Base-by-base conservation (phyloP, 92 coral and sea anemone species). In the Palythoa caribaeorum region DNA sequence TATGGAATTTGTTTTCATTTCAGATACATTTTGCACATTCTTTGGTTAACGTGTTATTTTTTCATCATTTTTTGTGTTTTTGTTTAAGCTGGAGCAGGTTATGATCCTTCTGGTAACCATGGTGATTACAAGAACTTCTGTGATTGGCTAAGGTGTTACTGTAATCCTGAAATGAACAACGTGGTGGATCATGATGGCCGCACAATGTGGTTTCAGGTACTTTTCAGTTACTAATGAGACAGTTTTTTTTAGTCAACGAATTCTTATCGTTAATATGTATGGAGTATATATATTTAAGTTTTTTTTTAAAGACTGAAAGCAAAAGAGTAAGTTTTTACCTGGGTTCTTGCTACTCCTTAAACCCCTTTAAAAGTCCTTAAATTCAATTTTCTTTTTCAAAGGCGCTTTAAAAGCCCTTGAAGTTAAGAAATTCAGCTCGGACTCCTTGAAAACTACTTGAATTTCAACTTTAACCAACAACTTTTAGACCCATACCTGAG, bases 121-220 rank as follows among this genome's bases (percentile, higher is more conserved):
- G 78, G 94, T 2, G 98, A 93, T 72, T 93, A 95, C 90, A 80
- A 96, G 9, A 89, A 88, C 8, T 95, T 93, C 71, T 28, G 6
- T 10, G 87, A 85, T 3, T 95, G 98, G 98, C 73, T 93, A n/a
- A 88, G 83, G 71, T 95, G 98, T 66, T 95, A 95, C 86, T 79
- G 72, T 38, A 95, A 93, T 65, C 91, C 96, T 40, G 90, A 89
- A 17, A 88, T 95, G 93, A 91, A 65, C 36, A 95, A 95, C 51
- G 51, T 95, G 39, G 94, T 95, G 20, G 98, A 95, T 36, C 96
- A 91, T 76, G 96, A 95, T 93, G 98, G 98, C 6, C 89, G 98
- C 47, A 95, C 98, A 10, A 95, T 95, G 91, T 95, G 98, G 98
- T 95, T 95, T 38, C 90, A 95, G 96, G 96, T 95, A 50, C 52